Base-by-base conservation (phyloP, 2,113 vertebrate genomes). In the Tauraco erythrolophus region DNA sequence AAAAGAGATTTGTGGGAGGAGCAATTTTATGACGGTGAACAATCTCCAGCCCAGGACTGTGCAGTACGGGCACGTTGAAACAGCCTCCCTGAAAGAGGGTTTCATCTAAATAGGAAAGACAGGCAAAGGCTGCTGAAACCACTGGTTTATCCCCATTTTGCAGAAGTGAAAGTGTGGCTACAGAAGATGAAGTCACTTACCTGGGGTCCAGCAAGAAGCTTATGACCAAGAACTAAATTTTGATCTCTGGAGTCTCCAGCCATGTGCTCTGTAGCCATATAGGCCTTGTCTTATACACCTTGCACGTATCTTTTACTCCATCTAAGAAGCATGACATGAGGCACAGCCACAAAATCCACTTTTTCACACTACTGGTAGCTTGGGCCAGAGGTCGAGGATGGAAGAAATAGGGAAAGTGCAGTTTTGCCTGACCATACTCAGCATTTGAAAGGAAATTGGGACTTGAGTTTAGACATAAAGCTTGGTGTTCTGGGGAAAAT, bases 191-290 rank as follows among this genome's bases (percentile, higher is more conserved):
- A 65, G 46, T 27, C 9, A 84, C n/a, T 91, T 92, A 94, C 92
- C 92, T 90, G 70, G 41, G 31, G 9, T 16, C 39, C 28, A 61
- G 25, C n/a, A 80, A 37, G 37, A 53, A 88, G 23, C 16, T 79
- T 31, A 21, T 24, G 62, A 37, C 56, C 35, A 23, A 19, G 9
- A 83, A 33, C 16, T 19, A 19, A 65, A 50, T 22, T 56, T 61
- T 72, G 53, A 30, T n/a, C n/a, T 83, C 39, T 19, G 2, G n/a
- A 61, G 43, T 24, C 72, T 64, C 31, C 39, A 81, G 24, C 9
- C n/a, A 33, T 0, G 0, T 39, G 19, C 30, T 84, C 7, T 22
- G n/a, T n/a, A 57, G 66, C 25, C 39, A 28, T 5, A 17, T 0
- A 22, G 18, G 15, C 46, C 30, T 46, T 31, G 14, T 35, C 37